These are phyloP conservation scores for Drosophila melanica DNA, from an alignment of 1,140 invertebrate genomes.

Conservation along the genomic window DNA sequence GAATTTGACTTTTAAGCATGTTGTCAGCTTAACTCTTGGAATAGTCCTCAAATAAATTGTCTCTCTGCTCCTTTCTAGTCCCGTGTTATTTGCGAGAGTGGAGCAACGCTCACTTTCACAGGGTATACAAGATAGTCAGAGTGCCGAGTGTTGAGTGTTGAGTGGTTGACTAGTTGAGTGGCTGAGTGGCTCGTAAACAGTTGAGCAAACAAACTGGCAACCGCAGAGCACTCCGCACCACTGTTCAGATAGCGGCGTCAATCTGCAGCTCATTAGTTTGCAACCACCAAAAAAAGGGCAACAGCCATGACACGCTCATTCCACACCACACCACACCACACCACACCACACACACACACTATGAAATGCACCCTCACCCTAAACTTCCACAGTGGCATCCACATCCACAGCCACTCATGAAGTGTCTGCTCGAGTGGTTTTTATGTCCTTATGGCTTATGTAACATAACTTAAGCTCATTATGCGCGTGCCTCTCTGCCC, in stretches of 20 bases:
- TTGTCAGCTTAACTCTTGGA: neutral
- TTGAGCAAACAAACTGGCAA: slow-evolving; percentile 73
- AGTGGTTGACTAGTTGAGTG: slow-evolving; percentile 43
- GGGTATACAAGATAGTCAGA: neutral
- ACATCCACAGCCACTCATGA: slow-evolving; percentile 31
- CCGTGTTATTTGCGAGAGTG: too few species aligned
- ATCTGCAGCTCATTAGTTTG: slow-evolving; percentile 78
- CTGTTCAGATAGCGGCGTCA: slow-evolving; percentile 48
- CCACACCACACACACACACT: slow-evolving; percentile 3
- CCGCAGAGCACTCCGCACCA: slow-evolving; percentile 39
- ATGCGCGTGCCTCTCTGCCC: slow-evolving; percentile 37
- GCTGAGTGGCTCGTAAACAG: slow-evolving; percentile 71
- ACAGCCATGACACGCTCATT: slow-evolving; percentile 21
- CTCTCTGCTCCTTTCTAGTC: too few species aligned
- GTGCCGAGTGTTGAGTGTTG: slow-evolving; percentile 17
- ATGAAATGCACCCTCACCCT: slow-evolving; percentile 14
- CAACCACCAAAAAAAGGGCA: slow-evolving; percentile 61
- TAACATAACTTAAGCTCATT: slow-evolving; percentile 82
- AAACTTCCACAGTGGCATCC: neutral
- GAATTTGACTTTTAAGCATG: too few species aligned
- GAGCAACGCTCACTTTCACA: neutral
- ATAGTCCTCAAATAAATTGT: too few species aligned
- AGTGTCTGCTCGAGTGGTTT: slow-evolving; percentile 81
- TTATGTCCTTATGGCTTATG: slow-evolving; percentile 80
- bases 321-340: slow-evolving; percentile 11